Percentiles rank a stretch among this genome's conserved stretches.
These are phyloP conservation scores for Malthinus flaveolus DNA, from an alignment of 2,888 invertebrate species.

Conservation along the genomic window DNA sequence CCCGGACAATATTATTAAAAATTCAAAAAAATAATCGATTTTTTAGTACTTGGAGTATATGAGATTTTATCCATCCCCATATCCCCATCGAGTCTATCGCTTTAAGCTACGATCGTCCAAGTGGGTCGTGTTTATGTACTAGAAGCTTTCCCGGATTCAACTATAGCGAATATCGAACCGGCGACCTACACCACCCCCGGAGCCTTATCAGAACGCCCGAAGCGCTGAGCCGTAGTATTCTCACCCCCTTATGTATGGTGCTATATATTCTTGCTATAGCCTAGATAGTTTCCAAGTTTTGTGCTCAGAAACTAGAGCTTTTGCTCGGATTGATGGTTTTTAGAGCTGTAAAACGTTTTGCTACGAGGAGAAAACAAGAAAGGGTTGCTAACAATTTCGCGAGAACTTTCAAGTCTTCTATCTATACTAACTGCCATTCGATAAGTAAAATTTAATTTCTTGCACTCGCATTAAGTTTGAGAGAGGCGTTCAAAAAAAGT, in stretches of 20 bases:
- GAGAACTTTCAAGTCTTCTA: constrained; percentile 12
- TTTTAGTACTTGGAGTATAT: constrained; percentile 44
- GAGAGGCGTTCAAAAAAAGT: too few species aligned
- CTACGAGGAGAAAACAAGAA: constrained; percentile 23
- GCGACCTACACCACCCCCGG: constrained; percentile 43
- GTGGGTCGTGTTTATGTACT: constrained; percentile 17
- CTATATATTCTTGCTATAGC: constrained; percentile 45
- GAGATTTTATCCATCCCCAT: constrained; percentile 48
- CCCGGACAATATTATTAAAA: constrained; percentile 32
- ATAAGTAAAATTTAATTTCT: not conserved
- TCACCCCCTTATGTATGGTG: constrained; percentile 47
- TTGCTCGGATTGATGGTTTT: constrained; percentile 29
- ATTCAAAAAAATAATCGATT: constrained; percentile 45
- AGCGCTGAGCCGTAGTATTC: constrained; percentile 47
- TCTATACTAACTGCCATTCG: constrained; percentile 5
- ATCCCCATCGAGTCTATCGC: constrained; percentile 49
- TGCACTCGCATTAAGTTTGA: too few species aligned
- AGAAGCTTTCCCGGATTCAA: constrained; percentile 5
- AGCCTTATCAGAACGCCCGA: constrained; percentile 52
- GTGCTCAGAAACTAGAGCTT: constrained; percentile 30
- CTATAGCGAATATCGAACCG: constrained; percentile 16
- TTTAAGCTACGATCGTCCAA: constrained; percentile 44
- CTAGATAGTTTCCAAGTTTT: constrained; percentile 31
- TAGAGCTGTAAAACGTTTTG: constrained; percentile 29
- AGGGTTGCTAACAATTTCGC: constrained; percentile 15